Evolutionary conservation across 2,797 vertebrate species (phyloP).

Genomic region (Hippopotamyrus pictus): DNA sequence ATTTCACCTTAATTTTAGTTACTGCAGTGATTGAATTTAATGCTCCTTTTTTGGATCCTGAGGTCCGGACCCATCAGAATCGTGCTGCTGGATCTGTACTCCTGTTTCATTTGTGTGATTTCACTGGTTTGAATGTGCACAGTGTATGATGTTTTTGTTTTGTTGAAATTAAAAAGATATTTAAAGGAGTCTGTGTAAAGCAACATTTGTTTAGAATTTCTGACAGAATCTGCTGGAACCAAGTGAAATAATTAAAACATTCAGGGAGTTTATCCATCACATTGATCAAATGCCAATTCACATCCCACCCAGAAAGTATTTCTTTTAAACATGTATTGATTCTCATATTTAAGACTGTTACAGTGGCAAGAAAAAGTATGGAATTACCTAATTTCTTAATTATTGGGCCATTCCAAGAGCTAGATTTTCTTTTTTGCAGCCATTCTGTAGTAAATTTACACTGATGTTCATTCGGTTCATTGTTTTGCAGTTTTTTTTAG

Average conservation of each 20-base stretch:
- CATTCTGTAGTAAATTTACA: background rate
- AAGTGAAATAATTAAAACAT: background rate
- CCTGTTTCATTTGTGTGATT: background rate
- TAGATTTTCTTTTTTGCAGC: background rate
- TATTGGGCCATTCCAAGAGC: background rate
- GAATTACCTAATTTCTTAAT: background rate
- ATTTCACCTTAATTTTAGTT: background rate
- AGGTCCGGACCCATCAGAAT: background rate
- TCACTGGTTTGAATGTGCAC: background rate
- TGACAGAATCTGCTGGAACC: background rate
- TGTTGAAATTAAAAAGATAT: background rate
- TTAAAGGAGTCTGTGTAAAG: background rate
- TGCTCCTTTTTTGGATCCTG: background rate
- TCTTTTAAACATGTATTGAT: background rate
- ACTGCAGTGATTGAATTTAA: background rate
- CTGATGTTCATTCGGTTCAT: background rate
- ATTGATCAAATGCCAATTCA: background rate
- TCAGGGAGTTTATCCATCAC: background rate
- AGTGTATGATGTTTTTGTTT: background rate
- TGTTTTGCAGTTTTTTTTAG: background rate
- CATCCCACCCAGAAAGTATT: background rate
- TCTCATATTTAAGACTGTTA: background rate
- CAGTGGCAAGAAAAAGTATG: background rate
- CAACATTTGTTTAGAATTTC: background rate
- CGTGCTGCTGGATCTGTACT: background rate